Percentiles rank a stretch among this genome's conserved stretches.
These are phyloP conservation scores for Hedychridium roseum DNA, from an alignment of 2,888 invertebrate genomes.

Conservation along the genomic window DNA sequence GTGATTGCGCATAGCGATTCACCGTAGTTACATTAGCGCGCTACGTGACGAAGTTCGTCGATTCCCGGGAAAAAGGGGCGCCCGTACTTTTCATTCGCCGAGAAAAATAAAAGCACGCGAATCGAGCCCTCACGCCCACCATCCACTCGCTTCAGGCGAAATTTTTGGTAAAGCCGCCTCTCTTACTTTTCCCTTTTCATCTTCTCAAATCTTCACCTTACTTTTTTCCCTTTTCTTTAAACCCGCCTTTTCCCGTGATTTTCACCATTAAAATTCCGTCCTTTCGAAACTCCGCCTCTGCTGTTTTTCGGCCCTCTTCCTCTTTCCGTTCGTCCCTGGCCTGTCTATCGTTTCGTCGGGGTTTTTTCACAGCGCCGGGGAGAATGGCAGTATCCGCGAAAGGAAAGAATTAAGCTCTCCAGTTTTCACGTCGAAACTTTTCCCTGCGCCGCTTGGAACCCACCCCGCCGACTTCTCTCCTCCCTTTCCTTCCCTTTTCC, in stretches of 20 bases:
- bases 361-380: conserved; percentile 4
- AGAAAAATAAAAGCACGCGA: conserved; percentile 35
- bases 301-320: background rate
- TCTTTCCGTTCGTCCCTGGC: background rate
- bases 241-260: no score
- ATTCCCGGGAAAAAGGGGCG: conserved; percentile 11
- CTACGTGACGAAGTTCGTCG: conserved; percentile 34
- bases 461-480: background rate
- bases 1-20: conserved; percentile 25
- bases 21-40: conserved; percentile 27
- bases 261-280: no score
- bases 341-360: conserved; percentile 1
- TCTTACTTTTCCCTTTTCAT: no score
- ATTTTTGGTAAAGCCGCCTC: no score
- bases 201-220: no score
- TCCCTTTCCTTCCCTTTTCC: background rate
- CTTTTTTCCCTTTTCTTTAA: no score
- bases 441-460: background rate
- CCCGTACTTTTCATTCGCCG: conserved; percentile 27
- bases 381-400: conserved; percentile 15
- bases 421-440: conserved; percentile 25
- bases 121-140: no score
- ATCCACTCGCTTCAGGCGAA: no score
- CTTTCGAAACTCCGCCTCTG: no score
- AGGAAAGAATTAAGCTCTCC: conserved; percentile 28